Evolutionary conservation across 1,140 invertebrate species (phyloP).

Genomic region (Zaprionus tsacasi): DNA sequence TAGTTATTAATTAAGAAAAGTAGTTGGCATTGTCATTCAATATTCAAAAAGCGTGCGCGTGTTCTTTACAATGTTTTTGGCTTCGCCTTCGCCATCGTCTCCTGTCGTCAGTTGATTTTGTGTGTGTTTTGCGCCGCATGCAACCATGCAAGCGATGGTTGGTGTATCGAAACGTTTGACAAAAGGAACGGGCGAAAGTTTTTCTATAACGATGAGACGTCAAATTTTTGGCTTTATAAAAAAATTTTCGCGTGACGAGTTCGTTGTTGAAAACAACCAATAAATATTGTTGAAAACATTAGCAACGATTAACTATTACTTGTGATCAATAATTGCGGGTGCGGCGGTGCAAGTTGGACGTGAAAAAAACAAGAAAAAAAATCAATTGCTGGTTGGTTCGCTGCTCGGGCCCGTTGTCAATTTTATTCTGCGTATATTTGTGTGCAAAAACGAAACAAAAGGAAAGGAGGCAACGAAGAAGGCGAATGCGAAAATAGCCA

Average conservation of each 20-base stretch:
- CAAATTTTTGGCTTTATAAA: slow-evolving; percentile 69
- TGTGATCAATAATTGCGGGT: slow-evolving; percentile 53
- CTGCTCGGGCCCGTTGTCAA: slow-evolving; percentile 49
- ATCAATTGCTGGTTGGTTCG: slow-evolving; percentile 62
- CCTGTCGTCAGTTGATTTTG: slow-evolving; percentile 27
- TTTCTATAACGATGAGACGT: slow-evolving; percentile 78
- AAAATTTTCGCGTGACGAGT: slow-evolving; percentile 77
- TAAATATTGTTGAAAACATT: slow-evolving; percentile 57
- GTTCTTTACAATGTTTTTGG: slow-evolving; percentile 40
- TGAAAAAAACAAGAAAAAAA: slow-evolving; percentile 58
- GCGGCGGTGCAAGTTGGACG: slow-evolving; percentile 61
- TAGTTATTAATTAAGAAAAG: slow-evolving; percentile 34
- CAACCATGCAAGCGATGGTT: slow-evolving; percentile 33
- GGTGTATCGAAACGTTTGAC: slow-evolving; percentile 67
- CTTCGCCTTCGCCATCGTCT: slow-evolving; percentile 13
- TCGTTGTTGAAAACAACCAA: slow-evolving; percentile 73
- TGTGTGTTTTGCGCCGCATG: slow-evolving; percentile 36
- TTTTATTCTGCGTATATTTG: slow-evolving; percentile 63
- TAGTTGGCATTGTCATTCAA: slow-evolving; percentile 30
- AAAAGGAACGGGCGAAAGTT: slow-evolving; percentile 73
- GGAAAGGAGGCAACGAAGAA: slow-evolving; percentile 40
- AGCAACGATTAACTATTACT: slow-evolving; percentile 42
- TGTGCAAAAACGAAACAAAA: slow-evolving; percentile 61
- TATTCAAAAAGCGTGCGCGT: slow-evolving; percentile 52
- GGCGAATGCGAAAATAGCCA: slow-evolving; percentile 66